A percentile compares a stretch with the other conserved stretches of the same genome.
Conservation (phyloP, 2,888 invertebrate genomes). For the Mimachlamys varia region DNA sequence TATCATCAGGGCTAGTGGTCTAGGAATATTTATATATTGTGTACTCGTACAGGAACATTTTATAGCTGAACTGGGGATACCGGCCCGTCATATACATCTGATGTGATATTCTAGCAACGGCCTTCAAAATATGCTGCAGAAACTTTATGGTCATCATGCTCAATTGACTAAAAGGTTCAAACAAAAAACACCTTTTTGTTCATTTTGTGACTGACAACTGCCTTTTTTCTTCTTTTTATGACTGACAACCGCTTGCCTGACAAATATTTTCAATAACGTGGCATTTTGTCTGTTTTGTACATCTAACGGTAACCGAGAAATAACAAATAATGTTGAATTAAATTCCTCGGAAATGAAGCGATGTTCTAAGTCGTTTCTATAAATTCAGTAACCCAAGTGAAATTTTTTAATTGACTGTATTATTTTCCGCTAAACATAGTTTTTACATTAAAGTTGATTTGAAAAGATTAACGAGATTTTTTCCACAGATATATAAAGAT, state of each 20-base stretch:
- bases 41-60: neutral
- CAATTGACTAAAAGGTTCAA: neutral
- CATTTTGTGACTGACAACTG: neutral
- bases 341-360: neutral
- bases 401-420: no score
- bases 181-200: neutral
- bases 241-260: neutral
- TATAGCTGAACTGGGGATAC: neutral
- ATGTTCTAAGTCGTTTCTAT: no score
- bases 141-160: constrained; percentile 23
- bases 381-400: no score
- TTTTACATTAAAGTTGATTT: no score
- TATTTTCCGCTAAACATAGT: no score
- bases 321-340: neutral
- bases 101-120: neutral
- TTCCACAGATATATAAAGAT: no score
- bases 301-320: neutral
- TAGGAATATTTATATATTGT: neutral
- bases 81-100: neutral
- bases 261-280: neutral
- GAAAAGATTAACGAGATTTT: no score
- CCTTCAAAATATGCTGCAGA: neutral
- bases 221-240: neutral
- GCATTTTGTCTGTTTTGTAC: neutral
- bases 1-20: neutral